A percentile compares a stretch with the other conserved stretches of the same genome.
These are phyloP conservation scores for Myxocyprinus asiaticus DNA, from an alignment of 2,113 vertebrate species.

Conservation along the genomic window DNA sequence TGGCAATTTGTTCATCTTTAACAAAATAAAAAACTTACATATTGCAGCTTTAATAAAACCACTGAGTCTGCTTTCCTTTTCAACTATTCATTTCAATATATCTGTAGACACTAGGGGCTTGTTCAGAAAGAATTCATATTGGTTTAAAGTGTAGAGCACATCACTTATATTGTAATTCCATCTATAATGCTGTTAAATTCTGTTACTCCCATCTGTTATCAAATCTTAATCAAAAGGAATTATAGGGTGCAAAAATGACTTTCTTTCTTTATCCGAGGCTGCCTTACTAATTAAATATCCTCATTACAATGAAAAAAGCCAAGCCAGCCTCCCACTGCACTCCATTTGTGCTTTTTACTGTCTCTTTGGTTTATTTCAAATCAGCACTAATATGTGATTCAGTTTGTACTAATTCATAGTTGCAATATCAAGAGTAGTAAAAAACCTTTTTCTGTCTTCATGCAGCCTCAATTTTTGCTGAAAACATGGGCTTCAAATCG, in stretches of 20 bases:
- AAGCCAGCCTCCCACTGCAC: neutral
- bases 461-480: constrained; percentile 89
- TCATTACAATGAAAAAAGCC: constrained; percentile 24
- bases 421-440: too few species aligned
- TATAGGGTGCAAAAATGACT: neutral
- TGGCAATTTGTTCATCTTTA: too few species aligned
- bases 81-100: constrained; percentile 4
- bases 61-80: neutral
- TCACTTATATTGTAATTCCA: neutral
- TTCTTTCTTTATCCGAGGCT: neutral
- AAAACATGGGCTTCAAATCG: constrained; percentile 88
- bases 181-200: neutral
- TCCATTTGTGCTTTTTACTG: neutral
- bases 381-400: neutral
- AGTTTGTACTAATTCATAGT: neutral
- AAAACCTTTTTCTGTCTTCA: neutral
- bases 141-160: neutral
- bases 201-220: constrained; percentile 44
- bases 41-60: too few species aligned
- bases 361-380: constrained; percentile 10
- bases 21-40: too few species aligned
- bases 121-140: neutral
- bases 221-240: constrained; percentile 47
- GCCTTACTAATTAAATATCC: neutral
- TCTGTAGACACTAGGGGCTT: neutral